A percentile compares a stretch with the other conserved stretches of the same genome.
Evolutionary conservation across 30 jellyfish, hydroid and myxozoan genomes (phyloP).

Genomic region (Catostylus mosaicus): DNA sequence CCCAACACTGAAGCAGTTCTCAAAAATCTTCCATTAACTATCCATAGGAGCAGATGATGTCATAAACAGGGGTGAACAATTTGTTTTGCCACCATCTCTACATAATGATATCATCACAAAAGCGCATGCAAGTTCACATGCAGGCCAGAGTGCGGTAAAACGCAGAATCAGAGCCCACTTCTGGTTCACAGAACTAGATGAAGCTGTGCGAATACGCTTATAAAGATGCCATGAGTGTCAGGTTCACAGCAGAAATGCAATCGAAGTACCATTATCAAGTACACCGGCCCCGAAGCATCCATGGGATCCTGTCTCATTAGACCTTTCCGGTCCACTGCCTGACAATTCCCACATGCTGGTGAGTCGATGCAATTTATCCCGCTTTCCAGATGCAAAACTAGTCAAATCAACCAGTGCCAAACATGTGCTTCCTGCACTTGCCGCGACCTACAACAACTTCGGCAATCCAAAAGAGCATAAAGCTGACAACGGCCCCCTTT

Average conservation of each 20-base stretch:
- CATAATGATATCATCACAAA: neutral
- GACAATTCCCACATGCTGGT: conserved; percentile 38
- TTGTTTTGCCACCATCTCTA: conserved; percentile 1
- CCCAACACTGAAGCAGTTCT: neutral
- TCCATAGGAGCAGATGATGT: conserved; percentile 5
- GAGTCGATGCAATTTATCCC: conserved; percentile 24
- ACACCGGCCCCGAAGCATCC: conserved; percentile 20
- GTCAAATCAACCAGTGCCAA: conserved; percentile 45
- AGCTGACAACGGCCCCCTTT: conserved; percentile 74
- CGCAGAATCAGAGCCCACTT: conserved; percentile 15
- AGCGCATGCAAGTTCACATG: neutral
- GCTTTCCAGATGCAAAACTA: conserved; percentile 68
- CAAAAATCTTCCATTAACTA: neutral
- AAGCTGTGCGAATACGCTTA: neutral
- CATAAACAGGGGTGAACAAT: neutral
- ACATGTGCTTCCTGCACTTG: conserved; percentile 56
- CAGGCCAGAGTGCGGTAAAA: neutral
- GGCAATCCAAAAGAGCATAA: conserved; percentile 60
- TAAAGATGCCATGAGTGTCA: conserved; percentile 10
- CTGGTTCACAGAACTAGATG: conserved; percentile 21
- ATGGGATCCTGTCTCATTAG: conserved; percentile 26
- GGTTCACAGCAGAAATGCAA: neutral
- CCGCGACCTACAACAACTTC: conserved; percentile 20
- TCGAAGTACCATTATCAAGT: conserved; percentile 6
- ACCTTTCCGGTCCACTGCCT: conserved; percentile 62